Evolutionary conservation across 2,797 vertebrate species (phyloP).

Genomic region (Manis pentadactyla): DNA sequence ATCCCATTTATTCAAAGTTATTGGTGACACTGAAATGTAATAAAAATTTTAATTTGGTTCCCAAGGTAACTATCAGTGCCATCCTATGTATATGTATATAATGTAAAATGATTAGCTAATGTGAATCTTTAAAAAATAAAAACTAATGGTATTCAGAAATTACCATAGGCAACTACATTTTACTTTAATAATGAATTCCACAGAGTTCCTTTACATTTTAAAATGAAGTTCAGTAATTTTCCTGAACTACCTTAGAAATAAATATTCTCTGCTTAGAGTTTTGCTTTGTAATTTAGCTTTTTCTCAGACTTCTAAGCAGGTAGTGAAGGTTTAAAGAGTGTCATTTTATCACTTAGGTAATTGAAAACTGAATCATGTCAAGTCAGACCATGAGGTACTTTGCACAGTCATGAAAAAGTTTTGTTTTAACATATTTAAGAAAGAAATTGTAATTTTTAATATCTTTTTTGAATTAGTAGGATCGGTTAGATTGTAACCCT

Average conservation of each 20-base stretch:
- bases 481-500: background rate
- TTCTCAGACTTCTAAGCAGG: background rate
- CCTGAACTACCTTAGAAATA: conserved; percentile 16
- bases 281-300: conserved; percentile 50
- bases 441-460: background rate
- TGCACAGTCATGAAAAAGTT: background rate
- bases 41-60: conserved; percentile 28
- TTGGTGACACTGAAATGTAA: conserved; percentile 16
- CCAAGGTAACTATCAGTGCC: background rate
- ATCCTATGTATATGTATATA: background rate
- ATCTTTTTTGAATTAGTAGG: background rate
- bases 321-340: background rate
- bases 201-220: background rate
- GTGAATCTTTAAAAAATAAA: background rate
- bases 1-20: background rate
- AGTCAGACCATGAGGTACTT: background rate
- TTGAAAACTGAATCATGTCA: conserved; percentile 5
- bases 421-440: background rate
- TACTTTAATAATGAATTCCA: conserved; percentile 34
- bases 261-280: background rate
- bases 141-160: background rate
- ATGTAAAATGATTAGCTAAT: conserved; percentile 21
- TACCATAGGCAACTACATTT: background rate
- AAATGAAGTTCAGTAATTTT: conserved; percentile 7
- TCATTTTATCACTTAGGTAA: background rate